phyloP scores from a whole-genome alignment of 2,113 vertebrate genomes.

The Pluvianellus socialis region DNA sequence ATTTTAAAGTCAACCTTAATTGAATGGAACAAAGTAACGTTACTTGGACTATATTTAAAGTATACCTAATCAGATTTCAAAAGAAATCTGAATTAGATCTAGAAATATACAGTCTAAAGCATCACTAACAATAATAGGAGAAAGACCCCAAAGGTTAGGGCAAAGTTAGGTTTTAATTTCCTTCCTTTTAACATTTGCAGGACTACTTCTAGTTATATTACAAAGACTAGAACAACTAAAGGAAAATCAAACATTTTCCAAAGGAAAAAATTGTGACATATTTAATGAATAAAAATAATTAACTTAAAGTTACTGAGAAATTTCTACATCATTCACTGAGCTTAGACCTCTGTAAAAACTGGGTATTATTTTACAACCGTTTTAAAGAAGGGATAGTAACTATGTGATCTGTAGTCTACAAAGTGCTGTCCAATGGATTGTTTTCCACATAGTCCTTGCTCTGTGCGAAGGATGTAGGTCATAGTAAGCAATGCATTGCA shows the following conservation, averaged over 20 bases:
- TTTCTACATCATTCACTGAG: not conserved
- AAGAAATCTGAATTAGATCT: not conserved
- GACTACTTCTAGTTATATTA: not conserved
- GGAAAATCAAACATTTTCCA: not conserved
- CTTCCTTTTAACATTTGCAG: not conserved
- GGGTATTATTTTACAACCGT: not conserved
- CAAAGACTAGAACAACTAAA: not conserved
- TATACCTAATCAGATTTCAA: not conserved
- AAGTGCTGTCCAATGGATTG: not conserved
- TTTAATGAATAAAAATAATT: not conserved
- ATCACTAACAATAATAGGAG: not conserved
- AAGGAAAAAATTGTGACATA: not conserved
- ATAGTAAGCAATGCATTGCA: not conserved
- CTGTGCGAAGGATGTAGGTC: not conserved
- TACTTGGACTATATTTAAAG: not conserved
- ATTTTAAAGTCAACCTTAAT: not conserved
- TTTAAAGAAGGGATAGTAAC: not conserved
- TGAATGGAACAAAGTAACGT: not conserved
- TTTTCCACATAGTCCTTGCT: not conserved
- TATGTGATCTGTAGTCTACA: not conserved
- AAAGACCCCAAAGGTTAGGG: not conserved
- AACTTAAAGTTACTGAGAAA: not conserved
- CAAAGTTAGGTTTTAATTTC: not conserved
- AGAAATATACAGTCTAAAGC: not conserved
- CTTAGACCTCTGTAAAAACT: not conserved